Percentiles rank a stretch among this genome's conserved stretches.
phyloP scores from a whole-genome alignment of 2,888 invertebrate genomes.

The Harmothoe impar region DNA sequence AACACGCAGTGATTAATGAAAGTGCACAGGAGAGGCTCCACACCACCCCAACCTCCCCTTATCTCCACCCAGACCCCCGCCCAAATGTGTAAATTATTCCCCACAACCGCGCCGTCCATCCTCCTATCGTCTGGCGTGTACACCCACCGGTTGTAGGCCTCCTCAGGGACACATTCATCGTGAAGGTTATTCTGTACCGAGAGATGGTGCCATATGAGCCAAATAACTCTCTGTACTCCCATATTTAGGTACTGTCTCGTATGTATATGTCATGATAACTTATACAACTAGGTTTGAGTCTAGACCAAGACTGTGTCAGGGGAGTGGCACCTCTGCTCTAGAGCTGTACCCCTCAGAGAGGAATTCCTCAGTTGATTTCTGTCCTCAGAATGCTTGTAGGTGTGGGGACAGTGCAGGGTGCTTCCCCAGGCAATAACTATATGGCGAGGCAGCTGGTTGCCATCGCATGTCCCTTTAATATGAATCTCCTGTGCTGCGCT shows the following conservation, averaged over 20 bases:
- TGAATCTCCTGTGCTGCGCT: background rate
- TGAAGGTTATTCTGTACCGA: no score
- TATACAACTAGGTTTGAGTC: no score
- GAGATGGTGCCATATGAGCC: no score
- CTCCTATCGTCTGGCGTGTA: background rate
- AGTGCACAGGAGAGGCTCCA: background rate
- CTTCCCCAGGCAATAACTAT: background rate
- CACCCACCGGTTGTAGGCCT: background rate
- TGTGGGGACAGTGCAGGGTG: background rate
- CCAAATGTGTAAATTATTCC: conserved; percentile 31
- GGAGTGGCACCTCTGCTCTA: no score
- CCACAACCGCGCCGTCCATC: background rate
- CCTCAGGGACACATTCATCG: background rate
- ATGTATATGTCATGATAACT: no score
- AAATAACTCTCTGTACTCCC: no score
- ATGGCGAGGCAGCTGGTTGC: background rate
- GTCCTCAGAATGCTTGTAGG: no score
- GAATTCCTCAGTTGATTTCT: no score
- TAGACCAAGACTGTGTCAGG: no score
- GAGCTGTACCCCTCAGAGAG: no score
- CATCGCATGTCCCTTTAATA: conserved; percentile 29
- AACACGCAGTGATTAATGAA: conserved; percentile 10
- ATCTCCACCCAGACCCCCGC: background rate
- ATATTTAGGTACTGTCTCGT: no score
- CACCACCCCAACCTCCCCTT: background rate